Evolutionary conservation across 2,113 vertebrate genomes (phyloP).

Genomic region (Dipodomys ordii): DNA sequence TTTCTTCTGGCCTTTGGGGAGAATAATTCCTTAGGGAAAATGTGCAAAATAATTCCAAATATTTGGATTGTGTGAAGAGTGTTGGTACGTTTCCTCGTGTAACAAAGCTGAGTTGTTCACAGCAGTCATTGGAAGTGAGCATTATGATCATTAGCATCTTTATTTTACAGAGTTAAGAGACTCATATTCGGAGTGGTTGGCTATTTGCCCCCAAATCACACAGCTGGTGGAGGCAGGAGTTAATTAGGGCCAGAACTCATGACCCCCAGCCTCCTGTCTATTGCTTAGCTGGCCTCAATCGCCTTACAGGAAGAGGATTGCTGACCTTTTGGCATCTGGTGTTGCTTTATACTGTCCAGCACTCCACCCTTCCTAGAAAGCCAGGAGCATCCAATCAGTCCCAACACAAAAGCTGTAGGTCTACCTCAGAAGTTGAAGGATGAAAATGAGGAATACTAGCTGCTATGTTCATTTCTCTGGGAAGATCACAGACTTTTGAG

Average conservation of each 20-base stretch:
- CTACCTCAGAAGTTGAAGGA: not conserved
- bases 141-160: not conserved
- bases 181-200: not conserved
- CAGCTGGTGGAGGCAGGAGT: not conserved
- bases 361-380: not conserved
- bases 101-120: not conserved
- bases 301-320: constrained; percentile 12
- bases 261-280: too few relatives aligned
- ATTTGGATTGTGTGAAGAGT: not conserved
- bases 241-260: too few relatives aligned
- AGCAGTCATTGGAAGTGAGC: not conserved
- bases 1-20: not conserved
- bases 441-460: not conserved
- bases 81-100: not conserved
- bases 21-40: not conserved
- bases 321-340: constrained; percentile 21
- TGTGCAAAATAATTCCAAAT: not conserved
- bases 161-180: not conserved
- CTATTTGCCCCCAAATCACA: not conserved
- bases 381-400: not conserved
- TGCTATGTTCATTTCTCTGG: not conserved
- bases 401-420: accelerated
- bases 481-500: not conserved
- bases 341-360: not conserved
- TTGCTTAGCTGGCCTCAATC: not conserved